Percentiles rank a stretch among this genome's conserved stretches.
Conservation (phyloP, 2,797 vertebrate species). For the Pangasius mekongensis region DNA sequence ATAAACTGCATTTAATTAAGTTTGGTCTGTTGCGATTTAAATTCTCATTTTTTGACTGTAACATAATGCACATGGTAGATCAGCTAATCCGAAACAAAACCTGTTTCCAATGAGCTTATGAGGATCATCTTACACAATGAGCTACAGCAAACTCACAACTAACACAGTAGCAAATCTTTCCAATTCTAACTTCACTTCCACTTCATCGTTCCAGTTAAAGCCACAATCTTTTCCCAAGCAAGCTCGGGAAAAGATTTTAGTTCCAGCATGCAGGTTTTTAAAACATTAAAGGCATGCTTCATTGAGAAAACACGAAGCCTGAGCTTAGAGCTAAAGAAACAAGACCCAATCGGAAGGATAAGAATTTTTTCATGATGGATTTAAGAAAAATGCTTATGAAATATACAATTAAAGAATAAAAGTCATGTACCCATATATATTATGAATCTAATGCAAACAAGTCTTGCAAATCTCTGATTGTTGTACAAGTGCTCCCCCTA, state of each 20-base stretch:
- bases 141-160: too few relatives aligned
- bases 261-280: neutral
- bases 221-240: too few relatives aligned
- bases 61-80: neutral
- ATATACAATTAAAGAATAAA: neutral
- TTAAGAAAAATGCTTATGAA: neutral
- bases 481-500: constrained; percentile 18
- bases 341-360: neutral
- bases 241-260: neutral
- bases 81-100: constrained; percentile 5
- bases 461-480: neutral
- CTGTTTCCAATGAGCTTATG: neutral
- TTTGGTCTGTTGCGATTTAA: neutral
- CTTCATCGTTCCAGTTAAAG: neutral
- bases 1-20: neutral
- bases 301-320: neutral
- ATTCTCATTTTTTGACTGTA: neutral
- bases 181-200: neutral
- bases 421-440: neutral
- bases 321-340: neutral
- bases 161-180: neutral
- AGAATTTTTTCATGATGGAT: neutral
- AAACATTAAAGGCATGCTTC: neutral
- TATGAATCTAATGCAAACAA: neutral
- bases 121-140: neutral